These are phyloP conservation scores for Bibio marci DNA, from an alignment of 2,888 invertebrate genomes.

Conservation along the genomic window DNA sequence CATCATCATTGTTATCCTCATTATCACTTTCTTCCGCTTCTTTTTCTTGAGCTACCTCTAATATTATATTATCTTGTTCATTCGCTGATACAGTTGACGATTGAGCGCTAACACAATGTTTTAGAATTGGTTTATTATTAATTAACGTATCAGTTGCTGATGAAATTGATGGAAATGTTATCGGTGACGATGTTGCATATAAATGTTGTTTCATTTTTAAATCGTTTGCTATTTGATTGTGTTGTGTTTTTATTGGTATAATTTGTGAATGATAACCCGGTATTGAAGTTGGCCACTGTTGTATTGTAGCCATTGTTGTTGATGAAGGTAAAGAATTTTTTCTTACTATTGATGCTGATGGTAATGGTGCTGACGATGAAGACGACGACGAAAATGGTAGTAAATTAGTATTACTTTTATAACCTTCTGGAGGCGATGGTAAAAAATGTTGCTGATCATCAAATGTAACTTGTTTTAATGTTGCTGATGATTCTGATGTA, in stretches of 20 bases:
- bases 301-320: constrained; percentile 13
- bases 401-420: constrained; percentile 39
- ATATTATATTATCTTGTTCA: constrained; percentile 29
- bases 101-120: constrained; percentile 43
- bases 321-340: too few relatives aligned
- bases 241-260: constrained; percentile 14
- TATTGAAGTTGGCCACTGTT: constrained; percentile 36
- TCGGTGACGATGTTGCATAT: neutral
- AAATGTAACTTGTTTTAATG: constrained; percentile 33
- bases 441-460: constrained; percentile 28
- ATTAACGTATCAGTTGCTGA: constrained; percentile 4
- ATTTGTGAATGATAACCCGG: constrained; percentile 27
- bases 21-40: constrained; percentile 27
- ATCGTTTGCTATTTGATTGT: constrained; percentile 2
- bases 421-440: constrained; percentile 53
- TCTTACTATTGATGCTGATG: constrained; percentile 11
- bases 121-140: constrained; percentile 27
- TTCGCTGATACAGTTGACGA: constrained; percentile 42
- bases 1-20: constrained; percentile 22
- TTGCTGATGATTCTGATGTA: too few relatives aligned
- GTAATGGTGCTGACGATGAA: constrained; percentile 13
- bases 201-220: neutral
- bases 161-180: too few relatives aligned
- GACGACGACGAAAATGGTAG: constrained; percentile 16
- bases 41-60: constrained; percentile 25